Evolutionary conservation across 2,113 vertebrate species (phyloP), one percentile per base, ranked within the genome.

Genomic region (Dipodomys spectabilis): DNA sequence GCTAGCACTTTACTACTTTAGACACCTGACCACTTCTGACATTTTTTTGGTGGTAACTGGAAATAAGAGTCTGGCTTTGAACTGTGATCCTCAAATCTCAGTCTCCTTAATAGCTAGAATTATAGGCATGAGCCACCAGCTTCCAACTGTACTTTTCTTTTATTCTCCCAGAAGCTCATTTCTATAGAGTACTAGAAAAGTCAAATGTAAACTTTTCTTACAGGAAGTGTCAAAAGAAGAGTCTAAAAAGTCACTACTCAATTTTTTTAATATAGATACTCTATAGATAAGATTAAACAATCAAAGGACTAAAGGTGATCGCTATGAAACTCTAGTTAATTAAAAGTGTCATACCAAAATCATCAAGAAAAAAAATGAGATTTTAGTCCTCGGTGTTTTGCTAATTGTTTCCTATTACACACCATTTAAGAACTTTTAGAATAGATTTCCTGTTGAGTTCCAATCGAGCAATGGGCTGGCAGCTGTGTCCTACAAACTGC

Each of bases 341-440:
- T 83, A 91, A 87, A 94, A 91, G 57, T 67, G 78, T 53, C 32
- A 89, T 75, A 85, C 77, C 80, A 88, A 95, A 86, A 49, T 91
- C 68, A 89, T 45, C 86, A 91, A 39, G 7, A 49, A 62, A 16
- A 77, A 30, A 4, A 3, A 2, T 3, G 25, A 73, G 57, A 44
- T 87, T 85, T 90, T 68, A 88, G 65, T 30, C 57, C 73, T 95
- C 77, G 45, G 62, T 71, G 72, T 6, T 83, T 95, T 62, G 95
- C 88, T 83, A 90, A 49, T 18, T 32, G 39, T 82, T 94, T 77
- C 80, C 57, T 82, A 60, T 73, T 78, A 78, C 57, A 97, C 86
- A 80, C 62, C 62, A 62, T 75, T 35, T 60, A 60, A 79, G 74
- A 88, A 82, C 80, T 88, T 89, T 82, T 35, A 91, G n/a, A 95